phyloP scores from a whole-genome alignment of 2,888 invertebrate species.

The Brachylomia viminalis region DNA sequence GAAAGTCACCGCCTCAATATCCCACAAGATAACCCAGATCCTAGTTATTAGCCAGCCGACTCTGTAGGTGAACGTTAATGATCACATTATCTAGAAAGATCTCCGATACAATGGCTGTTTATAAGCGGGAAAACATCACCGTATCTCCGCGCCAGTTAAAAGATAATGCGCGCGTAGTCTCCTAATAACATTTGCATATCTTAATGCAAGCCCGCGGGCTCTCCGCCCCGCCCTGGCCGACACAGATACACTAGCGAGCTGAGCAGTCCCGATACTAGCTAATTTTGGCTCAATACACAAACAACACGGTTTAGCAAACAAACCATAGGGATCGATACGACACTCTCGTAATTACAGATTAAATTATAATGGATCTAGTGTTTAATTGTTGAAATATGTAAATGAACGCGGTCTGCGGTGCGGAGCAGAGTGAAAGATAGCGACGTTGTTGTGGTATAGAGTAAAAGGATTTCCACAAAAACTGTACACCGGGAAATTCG shows the following conservation, averaged over 20 bases:
- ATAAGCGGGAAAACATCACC: conserved; percentile 73
- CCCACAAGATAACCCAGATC: conserved; percentile 47
- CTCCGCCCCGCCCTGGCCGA: conserved; percentile 33
- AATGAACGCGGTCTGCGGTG: conserved; percentile 69
- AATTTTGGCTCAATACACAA: conserved; percentile 81
- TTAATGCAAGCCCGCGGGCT: conserved; percentile 77
- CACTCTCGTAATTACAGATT: conserved; percentile 81
- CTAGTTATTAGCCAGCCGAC: conserved; percentile 55
- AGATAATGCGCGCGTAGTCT: conserved; percentile 80
- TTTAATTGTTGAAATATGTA: conserved; percentile 76
- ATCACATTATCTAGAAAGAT: conserved; percentile 73
- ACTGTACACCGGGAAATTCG: conserved; percentile 68
- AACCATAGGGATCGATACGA: conserved; percentile 71
- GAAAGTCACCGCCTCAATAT: conserved; percentile 33
- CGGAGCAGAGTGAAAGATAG: conserved; percentile 19
- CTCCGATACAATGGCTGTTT: conserved; percentile 75
- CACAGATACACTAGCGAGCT: conserved; percentile 59
- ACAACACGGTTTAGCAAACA: conserved; percentile 75
- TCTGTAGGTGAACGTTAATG: conserved; percentile 64
- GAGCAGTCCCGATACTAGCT: conserved; percentile 74
- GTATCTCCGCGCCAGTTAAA: conserved; percentile 77
- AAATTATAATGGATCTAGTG: conserved; percentile 82
- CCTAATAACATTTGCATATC: conserved; percentile 87
- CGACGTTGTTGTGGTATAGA: conserved; percentile 35
- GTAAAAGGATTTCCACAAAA: conserved; percentile 43